phyloP scores from a whole-genome alignment of 2,113 vertebrate genomes.

The Protobothrops flavoviridis region DNA sequence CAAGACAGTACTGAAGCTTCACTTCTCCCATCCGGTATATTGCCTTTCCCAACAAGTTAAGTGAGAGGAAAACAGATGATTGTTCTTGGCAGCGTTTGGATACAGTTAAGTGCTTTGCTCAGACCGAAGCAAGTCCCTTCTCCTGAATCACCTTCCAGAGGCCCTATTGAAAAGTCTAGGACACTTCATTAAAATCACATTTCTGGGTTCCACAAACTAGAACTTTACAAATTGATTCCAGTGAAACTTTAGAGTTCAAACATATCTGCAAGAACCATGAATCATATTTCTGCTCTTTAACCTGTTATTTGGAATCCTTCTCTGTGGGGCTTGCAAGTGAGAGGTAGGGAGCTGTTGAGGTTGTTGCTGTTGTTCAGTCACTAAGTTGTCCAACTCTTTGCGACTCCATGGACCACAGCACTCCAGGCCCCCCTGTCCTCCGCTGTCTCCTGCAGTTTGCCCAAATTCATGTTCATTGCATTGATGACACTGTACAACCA shows the following conservation, averaged over 20 bases:
- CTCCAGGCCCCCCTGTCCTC: not conserved
- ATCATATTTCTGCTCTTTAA: not conserved
- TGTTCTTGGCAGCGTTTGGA: not conserved
- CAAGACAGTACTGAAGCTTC: not conserved
- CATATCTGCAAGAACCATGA: not conserved
- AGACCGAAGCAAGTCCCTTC: not conserved
- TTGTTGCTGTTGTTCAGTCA: not conserved
- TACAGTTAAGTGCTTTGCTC: not conserved
- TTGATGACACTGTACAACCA: not conserved
- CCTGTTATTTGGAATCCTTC: not conserved
- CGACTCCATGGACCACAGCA: not conserved
- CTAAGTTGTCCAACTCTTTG: not conserved
- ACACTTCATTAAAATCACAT: not conserved
- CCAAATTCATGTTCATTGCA: not conserved
- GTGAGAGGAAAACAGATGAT: not conserved
- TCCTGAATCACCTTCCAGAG: not conserved
- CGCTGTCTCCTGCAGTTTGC: not conserved
- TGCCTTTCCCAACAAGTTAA: not conserved
- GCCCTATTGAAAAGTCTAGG: not conserved
- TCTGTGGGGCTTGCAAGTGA: too few relatives aligned
- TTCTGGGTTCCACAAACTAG: not conserved
- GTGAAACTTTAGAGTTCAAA: not conserved
- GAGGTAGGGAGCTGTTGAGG: not conserved
- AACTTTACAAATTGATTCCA: not conserved
- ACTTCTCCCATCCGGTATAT: not conserved